Evolutionary conservation across 2,888 invertebrate species (phyloP).

Genomic region (Branchipolynoe longqiensis): DNA sequence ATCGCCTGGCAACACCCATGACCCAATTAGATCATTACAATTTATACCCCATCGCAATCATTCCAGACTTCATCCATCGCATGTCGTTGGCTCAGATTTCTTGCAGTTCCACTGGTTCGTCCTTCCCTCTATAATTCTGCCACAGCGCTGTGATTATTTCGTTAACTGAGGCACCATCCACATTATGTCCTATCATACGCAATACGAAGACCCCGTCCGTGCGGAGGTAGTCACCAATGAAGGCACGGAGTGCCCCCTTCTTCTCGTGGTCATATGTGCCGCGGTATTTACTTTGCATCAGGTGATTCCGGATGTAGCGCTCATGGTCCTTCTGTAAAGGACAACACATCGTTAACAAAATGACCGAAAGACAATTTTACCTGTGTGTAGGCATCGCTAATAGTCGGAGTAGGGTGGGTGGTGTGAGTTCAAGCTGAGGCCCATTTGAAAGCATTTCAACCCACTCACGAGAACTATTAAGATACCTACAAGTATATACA

Average conservation of each 20-base stretch:
- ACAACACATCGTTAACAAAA: too few species aligned
- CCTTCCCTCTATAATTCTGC: slow-evolving; percentile 23
- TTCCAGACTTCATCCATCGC: too few species aligned
- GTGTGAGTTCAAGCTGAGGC: too few species aligned
- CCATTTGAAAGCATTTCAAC: too few species aligned
- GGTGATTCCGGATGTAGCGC: slow-evolving; percentile 29
- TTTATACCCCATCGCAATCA: too few species aligned
- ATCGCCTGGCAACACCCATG: too few species aligned
- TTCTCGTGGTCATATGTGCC: not conserved
- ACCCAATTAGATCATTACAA: too few species aligned
- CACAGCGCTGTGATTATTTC: slow-evolving; percentile 39
- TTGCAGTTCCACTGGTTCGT: not conserved
- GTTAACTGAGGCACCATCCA: slow-evolving; percentile 26
- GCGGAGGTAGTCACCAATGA: slow-evolving; percentile 64
- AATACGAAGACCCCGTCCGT: slow-evolving; percentile 55
- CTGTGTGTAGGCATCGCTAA: too few species aligned
- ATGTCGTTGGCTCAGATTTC: slow-evolving; percentile 24
- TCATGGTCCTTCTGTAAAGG: slow-evolving; percentile 40
- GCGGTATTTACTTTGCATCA: slow-evolving; percentile 1
- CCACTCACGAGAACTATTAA: too few species aligned
- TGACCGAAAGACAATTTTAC: too few species aligned
- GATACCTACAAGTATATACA: too few species aligned
- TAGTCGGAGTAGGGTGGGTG: too few species aligned
- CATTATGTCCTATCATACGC: slow-evolving; percentile 50
- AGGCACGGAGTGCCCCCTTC: not conserved